These are phyloP conservation scores for Hymenopus coronatus DNA, from an alignment of 2,888 invertebrate genomes.

Conservation along the genomic window DNA sequence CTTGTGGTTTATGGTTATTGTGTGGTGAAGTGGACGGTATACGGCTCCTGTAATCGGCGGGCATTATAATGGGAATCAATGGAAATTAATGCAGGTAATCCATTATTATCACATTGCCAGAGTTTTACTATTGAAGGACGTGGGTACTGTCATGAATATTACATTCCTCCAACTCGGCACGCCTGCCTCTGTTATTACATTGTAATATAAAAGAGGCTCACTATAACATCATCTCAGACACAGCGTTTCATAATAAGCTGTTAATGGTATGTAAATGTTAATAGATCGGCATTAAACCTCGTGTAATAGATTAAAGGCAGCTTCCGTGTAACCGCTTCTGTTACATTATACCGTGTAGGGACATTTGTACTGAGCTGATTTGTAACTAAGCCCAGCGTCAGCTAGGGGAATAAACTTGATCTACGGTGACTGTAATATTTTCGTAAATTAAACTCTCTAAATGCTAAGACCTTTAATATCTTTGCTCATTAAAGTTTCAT, in stretches of 20 bases:
- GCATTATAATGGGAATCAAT: conserved; percentile 9
- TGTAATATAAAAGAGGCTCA: not conserved
- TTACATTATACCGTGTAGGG: not conserved
- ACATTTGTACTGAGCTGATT: not conserved
- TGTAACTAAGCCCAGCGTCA: not conserved
- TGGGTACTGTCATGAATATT: not conserved
- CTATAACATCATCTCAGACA: not conserved
- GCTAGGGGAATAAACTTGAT: too few species aligned
- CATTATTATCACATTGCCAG: conserved; percentile 1
- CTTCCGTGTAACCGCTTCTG: not conserved
- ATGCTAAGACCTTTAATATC: too few species aligned
- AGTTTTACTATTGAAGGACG: not conserved
- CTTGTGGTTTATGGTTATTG: not conserved
- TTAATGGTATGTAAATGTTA: not conserved
- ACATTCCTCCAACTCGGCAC: not conserved
- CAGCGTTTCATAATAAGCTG: not conserved
- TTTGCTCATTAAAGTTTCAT: too few species aligned
- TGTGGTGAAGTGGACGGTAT: not conserved
- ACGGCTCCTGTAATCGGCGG: not conserved
- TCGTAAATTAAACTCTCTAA: too few species aligned
- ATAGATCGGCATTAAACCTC: not conserved
- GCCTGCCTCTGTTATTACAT: not conserved
- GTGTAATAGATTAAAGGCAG: not conserved
- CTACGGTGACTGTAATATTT: too few species aligned
- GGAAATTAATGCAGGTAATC: not conserved